Evolutionary conservation across 2,888 invertebrate species (phyloP), one percentile per base, ranked within the genome.

Genomic region (Standfussiana lucernea): DNA sequence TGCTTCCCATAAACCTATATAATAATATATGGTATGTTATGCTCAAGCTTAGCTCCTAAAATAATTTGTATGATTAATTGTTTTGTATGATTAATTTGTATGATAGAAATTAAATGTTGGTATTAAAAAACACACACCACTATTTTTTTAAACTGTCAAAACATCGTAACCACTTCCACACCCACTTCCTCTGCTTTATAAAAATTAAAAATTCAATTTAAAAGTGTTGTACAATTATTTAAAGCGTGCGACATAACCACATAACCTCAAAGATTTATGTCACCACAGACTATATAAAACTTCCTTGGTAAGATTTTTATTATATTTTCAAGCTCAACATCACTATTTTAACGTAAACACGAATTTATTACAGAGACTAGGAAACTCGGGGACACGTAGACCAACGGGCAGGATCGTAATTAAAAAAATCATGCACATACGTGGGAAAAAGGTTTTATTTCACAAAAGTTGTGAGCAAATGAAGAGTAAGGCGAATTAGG

Each of bases 401-500:
- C 86, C 83, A 86, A 79, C 64, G 73, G 61, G 72, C 76, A 42
- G 42, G 45, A 59, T 77, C 75, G 59, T 79, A 80, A 86, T 83
- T 83, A 82, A 83, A 83, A 86, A 85, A 83, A 68, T 69, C 73
- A 65, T 77, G 70, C 67, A 75, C 70, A 75, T 62, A 85, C 80
- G 79, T 75, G 80, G 47, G 45, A 61, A 77, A 78, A 78, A 79
- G 68, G 80, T 80, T 87, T 86, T 84, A 87, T 68, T 79, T 72
- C 74, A 84, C 79, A 79, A 84, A 88, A 87, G 84, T 87, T 80
- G 78, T 76, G 78, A 79, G 82, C 80, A 81, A 88, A 89, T 89
- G 89, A 88, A 89, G 86, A 90, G 88, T 85, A 90, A 88, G 90
- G 88, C 86, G 88, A 91, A 91, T 92, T 91, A 92, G 89, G 86